Evolutionary conservation across 1,140 invertebrate species (phyloP), one percentile per base, ranked within the genome.

Genomic region (Yoshiicerus persimilis): DNA sequence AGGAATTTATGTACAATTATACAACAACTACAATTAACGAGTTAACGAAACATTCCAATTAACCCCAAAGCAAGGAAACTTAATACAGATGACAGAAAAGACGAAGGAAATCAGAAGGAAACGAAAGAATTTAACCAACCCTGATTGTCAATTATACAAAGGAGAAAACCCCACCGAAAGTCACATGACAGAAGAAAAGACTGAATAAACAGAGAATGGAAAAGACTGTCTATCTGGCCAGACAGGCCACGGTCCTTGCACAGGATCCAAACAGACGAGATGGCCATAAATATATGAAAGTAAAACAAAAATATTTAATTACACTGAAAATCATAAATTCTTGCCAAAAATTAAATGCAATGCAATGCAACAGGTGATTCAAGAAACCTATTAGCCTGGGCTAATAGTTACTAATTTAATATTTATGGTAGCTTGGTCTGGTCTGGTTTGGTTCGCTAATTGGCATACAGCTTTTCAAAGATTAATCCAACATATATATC

Each of bases 231-330:
- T 80, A 23, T 80, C 75, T 34, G 32, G 30, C 30, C 32, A 20
- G 32, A 23, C 13, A 34, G 75, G 75, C 75, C 75, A 80, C 75
- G 32, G 75, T 34, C 75, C 75, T 36, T 38, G 75, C 32, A 36
- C 75, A 34, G 66, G 66, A 70, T 80, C 75, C 75, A 80, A 80
- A 36, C 32, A 80, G 75, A 80, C 75, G 75, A 80, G 75, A 80
- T 32, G 75, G 34, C 75, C 75, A 34, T 56, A 56, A 47, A 47
- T 38, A 20, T n/a, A 34, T 80, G 75, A 80, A 70, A 70, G 2
- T 30, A 30, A 70, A 70, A 27, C 23, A 70, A 70, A 27, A n/a
- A 9, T 23, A 27, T 25, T 70, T 70, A 25, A 30, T 70, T 70
- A 70, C 64, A 70, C 27, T 70, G 64, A 27, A 70, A 66, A 66